These are phyloP conservation scores for Gobionotothen gibberifrons DNA, from an alignment of 2,797 vertebrate genomes.

Conservation along the genomic window DNA sequence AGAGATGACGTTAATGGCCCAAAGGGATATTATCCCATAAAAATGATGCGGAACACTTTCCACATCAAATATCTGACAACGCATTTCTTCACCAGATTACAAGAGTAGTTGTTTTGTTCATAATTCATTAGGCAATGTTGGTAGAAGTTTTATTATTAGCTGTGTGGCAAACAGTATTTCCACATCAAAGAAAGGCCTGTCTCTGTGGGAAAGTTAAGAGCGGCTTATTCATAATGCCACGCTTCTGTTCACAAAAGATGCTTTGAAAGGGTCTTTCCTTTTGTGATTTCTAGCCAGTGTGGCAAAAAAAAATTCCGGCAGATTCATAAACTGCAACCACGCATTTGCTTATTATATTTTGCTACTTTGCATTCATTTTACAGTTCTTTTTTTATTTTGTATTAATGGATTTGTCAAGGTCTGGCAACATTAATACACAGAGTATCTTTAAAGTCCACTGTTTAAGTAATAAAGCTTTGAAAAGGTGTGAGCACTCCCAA, in stretches of 20 bases:
- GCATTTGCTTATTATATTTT: constrained; percentile 30
- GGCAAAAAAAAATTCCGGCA: constrained; percentile 27
- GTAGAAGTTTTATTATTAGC: constrained; percentile 54
- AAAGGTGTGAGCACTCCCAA: constrained; percentile 66
- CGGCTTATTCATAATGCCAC: constrained; percentile 50
- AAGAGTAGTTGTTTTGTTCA: constrained; percentile 61
- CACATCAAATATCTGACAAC: constrained; percentile 56
- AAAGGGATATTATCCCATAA: constrained; percentile 58
- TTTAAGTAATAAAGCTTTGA: constrained; percentile 48
- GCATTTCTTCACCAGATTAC: constrained; percentile 61
- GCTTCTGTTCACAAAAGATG: constrained; percentile 48
- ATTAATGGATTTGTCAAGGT: constrained; percentile 44
- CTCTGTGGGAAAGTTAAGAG: constrained; percentile 48
- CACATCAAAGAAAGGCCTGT: constrained; percentile 54
- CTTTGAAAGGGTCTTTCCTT: constrained; percentile 29
- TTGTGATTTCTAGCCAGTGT: constrained; percentile 30
- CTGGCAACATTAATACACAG: constrained; percentile 27
- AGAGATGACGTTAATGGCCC: constrained; percentile 45
- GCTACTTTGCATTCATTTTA: constrained; percentile 40
- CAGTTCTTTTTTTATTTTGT: not conserved
- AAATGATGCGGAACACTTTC: constrained; percentile 71
- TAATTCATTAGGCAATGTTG: constrained; percentile 66
- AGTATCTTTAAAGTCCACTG: constrained; percentile 37
- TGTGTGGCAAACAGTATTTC: constrained; percentile 60
- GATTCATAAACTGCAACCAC: constrained; percentile 37